Conservation (phyloP, 2,888 invertebrate species). For the Cryptosula pallasiana region DNA sequence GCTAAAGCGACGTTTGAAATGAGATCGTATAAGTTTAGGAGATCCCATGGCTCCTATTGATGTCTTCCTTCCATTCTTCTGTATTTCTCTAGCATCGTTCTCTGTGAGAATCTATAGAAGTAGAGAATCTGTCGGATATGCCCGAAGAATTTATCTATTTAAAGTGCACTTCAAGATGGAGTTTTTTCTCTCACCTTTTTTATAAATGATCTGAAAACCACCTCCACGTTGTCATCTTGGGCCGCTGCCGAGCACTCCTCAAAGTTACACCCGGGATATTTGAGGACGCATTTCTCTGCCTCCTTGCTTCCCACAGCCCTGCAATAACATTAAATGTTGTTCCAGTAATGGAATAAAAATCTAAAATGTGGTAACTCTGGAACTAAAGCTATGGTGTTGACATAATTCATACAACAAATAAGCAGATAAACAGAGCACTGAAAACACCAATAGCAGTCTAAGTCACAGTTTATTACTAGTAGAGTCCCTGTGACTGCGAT, state of each 20-base stretch:
- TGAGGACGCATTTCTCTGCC: constrained; percentile 10
- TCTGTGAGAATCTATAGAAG: neutral
- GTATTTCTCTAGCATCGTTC: neutral
- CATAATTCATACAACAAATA: too few relatives aligned
- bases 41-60: constrained; percentile 4
- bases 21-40: constrained; percentile 5
- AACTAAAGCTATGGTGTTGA: too few relatives aligned
- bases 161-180: too few relatives aligned
- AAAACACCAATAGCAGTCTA: too few relatives aligned
- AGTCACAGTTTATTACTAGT: too few relatives aligned
- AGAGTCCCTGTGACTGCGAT: too few relatives aligned
- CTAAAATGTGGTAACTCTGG: too few relatives aligned
- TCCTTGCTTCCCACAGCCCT: neutral
- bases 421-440: too few relatives aligned
- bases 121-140: too few relatives aligned
- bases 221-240: constrained; percentile 20
- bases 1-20: constrained; percentile 20
- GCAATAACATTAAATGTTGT: neutral
- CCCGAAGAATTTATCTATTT: too few relatives aligned
- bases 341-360: too few relatives aligned
- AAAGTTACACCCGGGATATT: constrained; percentile 13
- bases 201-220: constrained; percentile 18
- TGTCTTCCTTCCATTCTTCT: constrained; percentile 11
- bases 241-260: constrained; percentile 17
- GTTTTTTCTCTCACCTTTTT: constrained; percentile 19